Base-by-base conservation (phyloP, 2,888 invertebrate species). In the Itoplectis maculator region DNA sequence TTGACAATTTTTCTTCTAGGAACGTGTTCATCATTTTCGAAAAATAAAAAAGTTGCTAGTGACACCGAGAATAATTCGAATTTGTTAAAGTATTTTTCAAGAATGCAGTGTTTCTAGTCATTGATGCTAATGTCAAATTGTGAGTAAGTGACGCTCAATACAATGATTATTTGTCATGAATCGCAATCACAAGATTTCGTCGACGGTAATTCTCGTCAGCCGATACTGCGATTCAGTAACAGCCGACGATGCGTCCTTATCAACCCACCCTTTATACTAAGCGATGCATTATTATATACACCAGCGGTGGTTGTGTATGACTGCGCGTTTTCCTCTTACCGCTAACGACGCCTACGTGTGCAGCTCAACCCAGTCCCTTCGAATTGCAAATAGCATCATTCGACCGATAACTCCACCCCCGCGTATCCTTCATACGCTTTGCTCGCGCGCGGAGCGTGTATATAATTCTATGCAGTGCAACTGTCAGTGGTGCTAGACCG, bases 351-450 rank as follows among this genome's bases (percentile, higher is more conserved):
- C 23, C 40, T 18, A 23, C 69, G 54, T 42, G 40, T 13, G 13
- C 42, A 13, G 18, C n/a, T n/a, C 40, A 37, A 35, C 51, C 40
- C 13, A 37, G 51, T 68, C 51, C 7, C 68, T 68, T 23, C 40
- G 49, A 29, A 37, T 37, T 49, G 51, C 49, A 37, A 68, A 18
- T 35, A 56, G 8, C 40, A 40, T 70, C 20, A 54, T 70, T 70
- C 54, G 69, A 42, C 69, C 69, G 69, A 70, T 54, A 70, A 54
- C 42, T 70, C 69, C 9, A 40, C 37, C 6, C 13, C 37, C 20
- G 42, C 20, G 18, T 54, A 70, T 54, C 69, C 54, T 40, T 56
- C 40, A 40, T 54, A 54, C 51, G 69, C 13, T 70, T 40, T 51
- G 40, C 54, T 49, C 35, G 2, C 29, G 29, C n/a, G 9, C 54